Conservation (phyloP, 1,140 invertebrate genomes). For the Drosophila lacteicornis region DNA sequence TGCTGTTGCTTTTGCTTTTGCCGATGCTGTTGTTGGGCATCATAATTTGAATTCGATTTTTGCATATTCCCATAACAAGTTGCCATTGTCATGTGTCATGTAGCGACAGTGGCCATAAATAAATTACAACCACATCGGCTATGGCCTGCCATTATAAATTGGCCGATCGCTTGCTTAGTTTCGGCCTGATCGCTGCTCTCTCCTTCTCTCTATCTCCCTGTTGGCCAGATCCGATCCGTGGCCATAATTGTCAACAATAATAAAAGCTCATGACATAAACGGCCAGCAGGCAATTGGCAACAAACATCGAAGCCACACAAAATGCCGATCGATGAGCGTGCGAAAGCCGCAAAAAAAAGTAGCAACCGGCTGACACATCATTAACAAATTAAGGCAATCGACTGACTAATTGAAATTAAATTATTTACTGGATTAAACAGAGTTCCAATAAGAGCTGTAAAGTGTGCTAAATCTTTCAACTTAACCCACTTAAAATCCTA, state of each 20-base stretch:
- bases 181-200: constrained; percentile 29
- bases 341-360: constrained; percentile 33
- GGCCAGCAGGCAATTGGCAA: constrained; percentile 51
- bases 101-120: constrained; percentile 80
- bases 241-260: constrained; percentile 80
- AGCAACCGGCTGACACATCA: constrained; percentile 53
- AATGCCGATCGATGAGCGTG: constrained; percentile 61
- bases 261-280: constrained; percentile 67
- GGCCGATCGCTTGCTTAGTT: constrained; percentile 46
- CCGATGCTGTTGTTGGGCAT: constrained; percentile 63
- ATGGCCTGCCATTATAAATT: constrained; percentile 76
- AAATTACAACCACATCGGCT: constrained; percentile 74
- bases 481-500: too few relatives aligned
- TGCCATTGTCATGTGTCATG: constrained; percentile 82
- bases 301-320: constrained; percentile 26
- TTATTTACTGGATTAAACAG: neutral
- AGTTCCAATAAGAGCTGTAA: neutral
- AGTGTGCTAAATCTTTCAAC: too few relatives aligned
- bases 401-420: constrained; percentile 35
- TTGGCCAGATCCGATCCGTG: constrained; percentile 24
- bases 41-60: constrained; percentile 81
- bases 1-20: constrained; percentile 20
- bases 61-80: constrained; percentile 83
- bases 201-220: constrained; percentile 23
- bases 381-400: constrained; percentile 61